A percentile compares a stretch with the other conserved stretches of the same genome.
Conservation (phyloP, 1,140 invertebrate genomes). For the Danaus melanippus region DNA sequence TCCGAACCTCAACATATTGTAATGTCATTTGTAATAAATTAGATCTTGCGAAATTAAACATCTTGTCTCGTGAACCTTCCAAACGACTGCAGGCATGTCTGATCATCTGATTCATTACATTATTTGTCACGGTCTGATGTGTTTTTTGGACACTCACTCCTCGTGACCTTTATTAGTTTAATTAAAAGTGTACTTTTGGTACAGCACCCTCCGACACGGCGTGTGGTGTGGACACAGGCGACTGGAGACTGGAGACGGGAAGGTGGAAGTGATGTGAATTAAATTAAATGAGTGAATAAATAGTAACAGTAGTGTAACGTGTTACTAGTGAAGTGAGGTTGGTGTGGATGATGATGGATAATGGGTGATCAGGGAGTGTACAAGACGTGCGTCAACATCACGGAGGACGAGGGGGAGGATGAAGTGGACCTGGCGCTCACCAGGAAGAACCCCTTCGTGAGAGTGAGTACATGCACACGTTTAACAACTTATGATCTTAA, state of each 20-base stretch:
- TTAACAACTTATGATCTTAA: no score
- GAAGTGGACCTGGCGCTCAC: conserved; percentile 57
- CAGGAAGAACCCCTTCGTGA: conserved; percentile 63
- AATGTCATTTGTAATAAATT: no score
- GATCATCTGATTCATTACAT: no score
- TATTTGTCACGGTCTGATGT: no score
- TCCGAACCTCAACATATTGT: no score
- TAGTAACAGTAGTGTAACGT: conserved; percentile 18
- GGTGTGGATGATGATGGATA: conserved; percentile 23
- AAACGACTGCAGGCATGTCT: no score
- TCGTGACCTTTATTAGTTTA: no score
- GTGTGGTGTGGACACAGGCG: not conserved
- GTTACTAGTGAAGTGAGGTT: conserved; percentile 44
- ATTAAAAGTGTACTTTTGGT: no score
- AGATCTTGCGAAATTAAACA: no score
- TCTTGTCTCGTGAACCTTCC: no score
- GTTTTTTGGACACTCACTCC: no score
- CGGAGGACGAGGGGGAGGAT: conserved; percentile 52
- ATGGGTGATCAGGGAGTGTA: conserved; percentile 52
- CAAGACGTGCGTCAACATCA: conserved; percentile 62
- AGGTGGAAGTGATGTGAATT: conserved; percentile 4
- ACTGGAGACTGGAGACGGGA: not conserved
- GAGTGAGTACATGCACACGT: conserved; percentile 35
- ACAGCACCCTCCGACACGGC: no score
- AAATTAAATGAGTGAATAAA: conserved; percentile 10